These are phyloP conservation scores for Seira musarum DNA, from an alignment of 2,888 invertebrate species.

Conservation along the genomic window DNA sequence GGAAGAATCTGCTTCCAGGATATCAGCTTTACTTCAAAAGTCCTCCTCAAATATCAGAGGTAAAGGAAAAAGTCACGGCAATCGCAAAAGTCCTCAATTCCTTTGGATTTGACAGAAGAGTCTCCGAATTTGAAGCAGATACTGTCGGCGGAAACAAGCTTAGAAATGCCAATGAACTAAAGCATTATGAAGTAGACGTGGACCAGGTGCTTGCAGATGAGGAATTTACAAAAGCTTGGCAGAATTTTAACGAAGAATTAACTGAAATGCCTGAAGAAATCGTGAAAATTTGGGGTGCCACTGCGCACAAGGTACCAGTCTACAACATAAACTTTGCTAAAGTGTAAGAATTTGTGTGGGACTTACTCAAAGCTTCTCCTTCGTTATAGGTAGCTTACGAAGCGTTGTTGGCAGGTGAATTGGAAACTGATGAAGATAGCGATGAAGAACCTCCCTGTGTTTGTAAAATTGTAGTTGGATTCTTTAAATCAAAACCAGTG, in stretches of 20 bases:
- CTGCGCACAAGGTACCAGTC: conserved; percentile 59
- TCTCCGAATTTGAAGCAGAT: not conserved
- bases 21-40: conserved; percentile 60
- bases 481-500: conserved; percentile 52
- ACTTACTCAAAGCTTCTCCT: not conserved
- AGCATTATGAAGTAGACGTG: conserved; percentile 23
- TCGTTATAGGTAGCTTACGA: conserved; percentile 2
- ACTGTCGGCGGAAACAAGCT: not conserved
- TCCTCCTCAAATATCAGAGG: conserved; percentile 49
- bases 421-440: conserved; percentile 12
- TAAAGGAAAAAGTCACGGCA: conserved; percentile 45
- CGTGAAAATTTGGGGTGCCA: conserved; percentile 60
- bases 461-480: conserved; percentile 52
- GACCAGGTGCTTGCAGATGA: conserved; percentile 46
- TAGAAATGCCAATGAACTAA: not conserved
- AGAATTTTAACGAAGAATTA: conserved; percentile 51
- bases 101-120: not conserved
- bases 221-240: conserved; percentile 52
- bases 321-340: too few relatives aligned
- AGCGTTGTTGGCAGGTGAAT: not conserved
- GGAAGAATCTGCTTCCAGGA: conserved; percentile 57
- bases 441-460: not conserved
- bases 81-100: conserved; percentile 32
- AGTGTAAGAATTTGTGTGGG: too few relatives aligned
- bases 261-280: conserved; percentile 49